Percentiles rank a stretch among this genome's conserved stretches.
These are phyloP conservation scores for Urocynchramus pylzowi DNA, from an alignment of 2,113 vertebrate genomes.

Conservation along the genomic window DNA sequence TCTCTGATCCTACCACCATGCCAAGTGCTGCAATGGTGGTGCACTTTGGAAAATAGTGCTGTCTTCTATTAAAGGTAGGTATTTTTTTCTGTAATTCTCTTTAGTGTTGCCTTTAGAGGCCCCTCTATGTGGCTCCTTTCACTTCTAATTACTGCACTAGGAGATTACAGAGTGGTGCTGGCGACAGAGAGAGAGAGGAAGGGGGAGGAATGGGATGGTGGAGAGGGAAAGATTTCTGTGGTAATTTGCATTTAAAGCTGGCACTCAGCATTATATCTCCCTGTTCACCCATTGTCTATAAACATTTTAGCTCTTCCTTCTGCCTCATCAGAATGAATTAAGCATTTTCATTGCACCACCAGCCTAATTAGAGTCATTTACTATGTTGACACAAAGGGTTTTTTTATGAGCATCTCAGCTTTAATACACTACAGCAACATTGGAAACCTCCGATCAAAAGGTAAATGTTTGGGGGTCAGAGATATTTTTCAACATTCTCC, in stretches of 20 bases:
- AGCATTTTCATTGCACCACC: slow-evolving; percentile 72
- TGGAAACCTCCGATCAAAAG: slow-evolving; percentile 67
- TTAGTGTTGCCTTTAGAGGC: slow-evolving; percentile 56
- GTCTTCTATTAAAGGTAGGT: slow-evolving; percentile 54
- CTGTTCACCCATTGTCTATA: slow-evolving; percentile 75
- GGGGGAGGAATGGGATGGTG: slow-evolving; percentile 62
- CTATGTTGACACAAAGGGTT: slow-evolving; percentile 73
- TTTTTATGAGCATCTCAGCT: slow-evolving; percentile 69
- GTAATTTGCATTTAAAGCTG: slow-evolving; percentile 75
- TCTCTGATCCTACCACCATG: background rate
- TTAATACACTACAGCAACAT: slow-evolving; percentile 68
- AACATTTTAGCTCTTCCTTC: slow-evolving; percentile 75
- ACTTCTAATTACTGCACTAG: slow-evolving; percentile 68
- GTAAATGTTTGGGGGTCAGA: slow-evolving; percentile 66
- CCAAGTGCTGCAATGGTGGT: background rate
- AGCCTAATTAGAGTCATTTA: slow-evolving; percentile 74
- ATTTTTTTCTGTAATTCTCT: slow-evolving; percentile 61
- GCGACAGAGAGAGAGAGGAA: slow-evolving; percentile 45
- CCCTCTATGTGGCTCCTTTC: slow-evolving; percentile 63
- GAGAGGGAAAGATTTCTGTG: slow-evolving; percentile 64
- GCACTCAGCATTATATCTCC: slow-evolving; percentile 75
- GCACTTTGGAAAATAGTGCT: slow-evolving; percentile 34
- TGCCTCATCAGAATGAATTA: slow-evolving; percentile 74
- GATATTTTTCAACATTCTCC: slow-evolving; percentile 66
- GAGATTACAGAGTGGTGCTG: slow-evolving; percentile 65